phyloP scores from a whole-genome alignment of 2,797 vertebrate genomes.

The Rousettus madagascariensis region DNA sequence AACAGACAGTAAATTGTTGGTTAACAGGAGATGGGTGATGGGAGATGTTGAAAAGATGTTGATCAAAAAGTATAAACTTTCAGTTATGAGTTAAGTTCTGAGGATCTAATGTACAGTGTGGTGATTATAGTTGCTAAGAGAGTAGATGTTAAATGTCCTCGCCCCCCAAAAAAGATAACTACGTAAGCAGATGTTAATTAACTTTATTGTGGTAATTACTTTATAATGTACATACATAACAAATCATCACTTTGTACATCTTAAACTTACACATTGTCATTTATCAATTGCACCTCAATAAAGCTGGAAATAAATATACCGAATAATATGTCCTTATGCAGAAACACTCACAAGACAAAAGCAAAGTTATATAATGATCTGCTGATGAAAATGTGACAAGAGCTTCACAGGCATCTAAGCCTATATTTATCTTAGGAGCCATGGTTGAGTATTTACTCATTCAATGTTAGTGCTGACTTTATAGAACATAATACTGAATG shows the following conservation, averaged over 20 bases:
- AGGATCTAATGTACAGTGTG: not conserved
- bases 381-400: not conserved
- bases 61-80: not conserved
- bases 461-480: not conserved
- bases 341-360: constrained; percentile 9
- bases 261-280: not conserved
- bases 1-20: not conserved
- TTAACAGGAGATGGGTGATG: not conserved
- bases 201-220: not conserved
- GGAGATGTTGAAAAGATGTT: not conserved
- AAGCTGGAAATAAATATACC: not conserved
- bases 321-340: not conserved
- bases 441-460: not conserved
- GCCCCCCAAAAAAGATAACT: not conserved
- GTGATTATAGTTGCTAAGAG: not conserved
- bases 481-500: not conserved
- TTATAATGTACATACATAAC: not conserved
- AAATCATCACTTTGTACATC: not conserved
- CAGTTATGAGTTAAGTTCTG: not conserved
- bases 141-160: not conserved
- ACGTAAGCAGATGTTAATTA: not conserved
- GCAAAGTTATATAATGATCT: not conserved
- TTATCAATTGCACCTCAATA: not conserved
- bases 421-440: not conserved
- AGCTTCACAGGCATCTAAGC: not conserved